Conservation (phyloP, 2,888 invertebrate species). For the Pteria penguin region DNA sequence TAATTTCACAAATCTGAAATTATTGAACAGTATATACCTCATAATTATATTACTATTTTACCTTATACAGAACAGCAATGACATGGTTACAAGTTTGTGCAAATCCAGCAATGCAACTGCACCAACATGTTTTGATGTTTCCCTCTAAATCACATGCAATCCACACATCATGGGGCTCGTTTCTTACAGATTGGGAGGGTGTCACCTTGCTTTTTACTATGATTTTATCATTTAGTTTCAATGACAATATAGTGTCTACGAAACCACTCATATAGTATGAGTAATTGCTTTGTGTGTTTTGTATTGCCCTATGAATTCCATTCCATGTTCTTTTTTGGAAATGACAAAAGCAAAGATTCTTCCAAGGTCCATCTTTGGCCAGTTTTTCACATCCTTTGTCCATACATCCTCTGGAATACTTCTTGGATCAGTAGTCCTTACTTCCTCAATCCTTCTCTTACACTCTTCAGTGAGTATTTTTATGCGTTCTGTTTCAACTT, state of each 20-base stretch:
- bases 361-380: constrained; percentile 21
- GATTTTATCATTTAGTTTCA: neutral
- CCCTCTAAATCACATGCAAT: neutral
- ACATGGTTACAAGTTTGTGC: constrained; percentile 8
- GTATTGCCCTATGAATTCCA: constrained; percentile 24
- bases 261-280: constrained; percentile 22
- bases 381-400: constrained; percentile 23
- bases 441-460: constrained; percentile 5
- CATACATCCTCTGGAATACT: constrained; percentile 5
- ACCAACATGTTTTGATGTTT: constrained; percentile 21
- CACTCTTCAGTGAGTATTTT: neutral
- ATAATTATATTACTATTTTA: too few species aligned
- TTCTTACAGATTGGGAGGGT: constrained; percentile 26
- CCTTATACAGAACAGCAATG: constrained; percentile 1
- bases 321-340: constrained; percentile 9
- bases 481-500: neutral
- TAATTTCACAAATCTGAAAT: neutral
- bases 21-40: too few species aligned
- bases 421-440: neutral
- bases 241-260: constrained; percentile 17
- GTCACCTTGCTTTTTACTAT: constrained; percentile 11
- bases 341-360: constrained; percentile 25
- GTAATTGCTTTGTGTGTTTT: constrained; percentile 31
- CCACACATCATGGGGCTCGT: constrained; percentile 28
- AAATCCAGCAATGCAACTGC: constrained; percentile 25